Evolutionary conservation across 2,888 invertebrate genomes (phyloP).

Genomic region (Agrilus biguttatus): DNA sequence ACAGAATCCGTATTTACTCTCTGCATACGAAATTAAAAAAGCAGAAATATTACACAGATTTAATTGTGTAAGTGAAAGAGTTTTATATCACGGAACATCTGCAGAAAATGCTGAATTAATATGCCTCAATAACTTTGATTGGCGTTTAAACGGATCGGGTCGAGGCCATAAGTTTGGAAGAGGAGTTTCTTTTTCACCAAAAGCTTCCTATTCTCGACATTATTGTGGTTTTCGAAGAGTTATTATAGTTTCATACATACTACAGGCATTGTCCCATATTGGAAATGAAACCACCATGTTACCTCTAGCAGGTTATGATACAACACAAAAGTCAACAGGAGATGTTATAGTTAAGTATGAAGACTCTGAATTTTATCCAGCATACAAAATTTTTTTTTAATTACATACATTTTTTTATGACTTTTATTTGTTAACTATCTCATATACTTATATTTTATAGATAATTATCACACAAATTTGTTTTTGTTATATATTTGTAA

Average conservation of each 20-base stretch:
- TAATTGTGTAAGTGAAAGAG: slow-evolving; percentile 7
- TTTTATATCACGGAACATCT: slow-evolving; percentile 20
- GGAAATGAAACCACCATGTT: slow-evolving; percentile 13
- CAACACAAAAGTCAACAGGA: slow-evolving; percentile 15
- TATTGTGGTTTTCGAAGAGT: slow-evolving; percentile 14
- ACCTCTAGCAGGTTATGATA: slow-evolving; percentile 17
- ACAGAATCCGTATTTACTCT: slow-evolving; percentile 8
- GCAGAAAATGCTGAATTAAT: slow-evolving; percentile 13
- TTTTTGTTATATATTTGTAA: no score
- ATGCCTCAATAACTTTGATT: slow-evolving; percentile 19
- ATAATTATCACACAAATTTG: no score
- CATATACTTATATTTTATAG: no score
- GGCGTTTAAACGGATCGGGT: slow-evolving; percentile 14
- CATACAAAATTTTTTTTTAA: slow-evolving; percentile 16
- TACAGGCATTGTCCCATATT: slow-evolving; percentile 10
- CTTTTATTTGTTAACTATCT: no score
- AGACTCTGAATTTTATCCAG: slow-evolving; percentile 21
- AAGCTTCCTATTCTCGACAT: slow-evolving; percentile 15
- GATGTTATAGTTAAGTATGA: slow-evolving; percentile 19
- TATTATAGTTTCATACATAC: slow-evolving; percentile 17
- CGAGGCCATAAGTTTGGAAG: slow-evolving; percentile 17
- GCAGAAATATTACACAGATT: slow-evolving; percentile 8
- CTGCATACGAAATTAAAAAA: slow-evolving; percentile 11
- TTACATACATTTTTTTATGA: neutral
- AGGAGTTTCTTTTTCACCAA: slow-evolving; percentile 20